A percentile compares a stretch with the other conserved stretches of the same genome.
phyloP scores from a whole-genome alignment of 2,797 vertebrate species.

The Crax fasciolata region DNA sequence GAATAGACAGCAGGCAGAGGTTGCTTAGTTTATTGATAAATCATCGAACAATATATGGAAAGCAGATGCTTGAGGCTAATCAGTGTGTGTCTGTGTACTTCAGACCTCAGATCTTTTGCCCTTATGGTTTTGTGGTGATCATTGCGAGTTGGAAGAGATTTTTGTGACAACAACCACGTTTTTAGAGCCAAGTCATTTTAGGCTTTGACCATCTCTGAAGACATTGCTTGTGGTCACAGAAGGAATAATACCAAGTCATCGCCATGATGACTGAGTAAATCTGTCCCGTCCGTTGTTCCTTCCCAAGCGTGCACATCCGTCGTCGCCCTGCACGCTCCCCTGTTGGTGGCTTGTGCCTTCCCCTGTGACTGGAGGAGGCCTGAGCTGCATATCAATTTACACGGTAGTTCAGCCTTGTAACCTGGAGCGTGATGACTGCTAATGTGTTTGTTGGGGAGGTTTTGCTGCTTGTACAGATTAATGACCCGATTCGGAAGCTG shows the following conservation, averaged over 20 bases:
- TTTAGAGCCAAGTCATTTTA: not conserved
- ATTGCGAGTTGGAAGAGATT: not conserved
- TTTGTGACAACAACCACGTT: not conserved
- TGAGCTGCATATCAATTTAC: slow-evolving; percentile 43
- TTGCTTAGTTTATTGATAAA: slow-evolving; percentile 25
- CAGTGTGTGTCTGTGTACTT: not conserved
- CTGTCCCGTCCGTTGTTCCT: not conserved
- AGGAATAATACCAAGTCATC: not conserved
- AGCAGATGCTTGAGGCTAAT: not conserved
- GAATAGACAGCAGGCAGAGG: not conserved
- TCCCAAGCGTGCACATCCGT: fast-evolving
- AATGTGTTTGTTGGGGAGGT: slow-evolving; percentile 57
- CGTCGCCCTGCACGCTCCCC: not conserved
- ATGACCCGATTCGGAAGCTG: slow-evolving; percentile 31
- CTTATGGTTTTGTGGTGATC: not conserved
- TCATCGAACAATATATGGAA: slow-evolving; percentile 12
- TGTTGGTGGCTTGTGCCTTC: not conserved
- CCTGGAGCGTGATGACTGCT: slow-evolving; percentile 32
- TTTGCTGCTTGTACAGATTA: slow-evolving; percentile 70
- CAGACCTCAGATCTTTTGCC: not conserved
- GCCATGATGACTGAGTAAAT: not conserved
- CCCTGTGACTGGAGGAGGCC: not conserved
- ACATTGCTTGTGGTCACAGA: not conserved
- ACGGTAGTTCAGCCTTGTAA: slow-evolving; percentile 44
- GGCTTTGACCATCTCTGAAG: not conserved